Base-by-base conservation (phyloP, 1,140 invertebrate genomes). In the Odontomachus brunneus region DNA sequence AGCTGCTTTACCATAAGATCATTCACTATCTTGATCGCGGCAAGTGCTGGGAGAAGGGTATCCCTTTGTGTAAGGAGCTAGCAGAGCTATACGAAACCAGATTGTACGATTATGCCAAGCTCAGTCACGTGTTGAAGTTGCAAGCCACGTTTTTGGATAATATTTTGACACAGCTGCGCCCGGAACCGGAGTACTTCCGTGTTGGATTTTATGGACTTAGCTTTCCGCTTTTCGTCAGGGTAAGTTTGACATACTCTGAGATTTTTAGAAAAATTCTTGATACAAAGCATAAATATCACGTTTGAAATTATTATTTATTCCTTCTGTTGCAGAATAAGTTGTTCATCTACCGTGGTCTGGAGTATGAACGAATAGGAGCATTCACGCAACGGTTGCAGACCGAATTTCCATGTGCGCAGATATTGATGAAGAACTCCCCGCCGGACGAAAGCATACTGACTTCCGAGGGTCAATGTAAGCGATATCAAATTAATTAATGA, bases 1-100 rank as follows among this genome's bases (percentile, higher is more conserved):
- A 99, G 92, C 95, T 96, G 22, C 95, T 99, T 0, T 99, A 99
- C 93, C 96, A 97, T 90, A 96, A 98, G 93, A 98, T 99, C 57
- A 96, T 99, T 73, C 96, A 97, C 84, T 98, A 99, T 91, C 99
- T 99, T 92, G 98, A 99, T 90, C 97, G 97, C 83, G 99, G 99
- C 88, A 99, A 97, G 96, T 98, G 97, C 87, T 99, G 98, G 98
- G 98, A 99, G 91, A 98, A 99, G 94, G 98, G 98, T 0, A 97
- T 99, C 67, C 98, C 98, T 0, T 91, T 99, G 29, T 97, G 98
- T 89, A 99, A 99, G 91, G 98, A 99, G 92, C 93, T 99, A 66
- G 97, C 97, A 0, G 95, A 96, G 9, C 94, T 99, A 0, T 99
- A 99, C 92, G 98, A 99, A 93, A 96, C 96, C 24, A 96, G 97